Evolutionary conservation across 1,140 invertebrate species (phyloP).

Genomic region (Leptonema lineaticorne): DNA sequence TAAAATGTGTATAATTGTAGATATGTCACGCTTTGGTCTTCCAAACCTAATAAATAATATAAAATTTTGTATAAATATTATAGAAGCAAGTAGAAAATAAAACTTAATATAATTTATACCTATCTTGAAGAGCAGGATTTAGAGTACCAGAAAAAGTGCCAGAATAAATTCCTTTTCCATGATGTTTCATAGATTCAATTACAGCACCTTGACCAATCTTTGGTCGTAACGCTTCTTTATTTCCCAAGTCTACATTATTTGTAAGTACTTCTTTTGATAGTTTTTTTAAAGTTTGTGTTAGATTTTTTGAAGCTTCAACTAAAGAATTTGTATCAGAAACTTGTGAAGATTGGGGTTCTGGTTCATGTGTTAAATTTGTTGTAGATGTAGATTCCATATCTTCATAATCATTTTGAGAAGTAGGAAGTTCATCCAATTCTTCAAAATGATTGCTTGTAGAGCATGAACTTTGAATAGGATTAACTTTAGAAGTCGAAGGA

Average conservation of each 20-base stretch:
- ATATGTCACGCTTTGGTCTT: slow-evolving; percentile 86
- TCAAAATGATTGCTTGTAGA: slow-evolving; percentile 44
- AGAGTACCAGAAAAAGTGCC: slow-evolving; percentile 84
- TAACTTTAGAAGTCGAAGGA: slow-evolving; percentile 51
- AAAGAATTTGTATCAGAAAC: slow-evolving; percentile 71
- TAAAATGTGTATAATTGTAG: slow-evolving; percentile 92
- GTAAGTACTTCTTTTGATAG: slow-evolving; percentile 85
- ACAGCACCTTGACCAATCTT: slow-evolving; percentile 75
- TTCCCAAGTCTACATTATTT: slow-evolving; percentile 59
- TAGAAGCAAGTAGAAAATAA: neutral
- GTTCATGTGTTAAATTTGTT: slow-evolving; percentile 12
- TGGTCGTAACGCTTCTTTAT: slow-evolving; percentile 53
- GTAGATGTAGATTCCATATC: slow-evolving; percentile 32
- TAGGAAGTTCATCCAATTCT: slow-evolving; percentile 45
- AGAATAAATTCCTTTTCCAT: slow-evolving; percentile 86
- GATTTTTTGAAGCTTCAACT: slow-evolving; percentile 84
- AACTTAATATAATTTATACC: slow-evolving; percentile 45
- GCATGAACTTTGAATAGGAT: slow-evolving; percentile 47
- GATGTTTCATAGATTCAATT: slow-evolving; percentile 90
- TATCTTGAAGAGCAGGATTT: slow-evolving; percentile 91
- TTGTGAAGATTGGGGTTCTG: slow-evolving; percentile 19
- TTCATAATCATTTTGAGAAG: slow-evolving; percentile 49
- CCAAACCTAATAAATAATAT: slow-evolving; percentile 60
- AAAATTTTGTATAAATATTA: neutral
- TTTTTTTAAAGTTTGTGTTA: slow-evolving; percentile 88